phyloP scores from a whole-genome alignment of 2,888 invertebrate genomes.

The Lagria hirta region DNA sequence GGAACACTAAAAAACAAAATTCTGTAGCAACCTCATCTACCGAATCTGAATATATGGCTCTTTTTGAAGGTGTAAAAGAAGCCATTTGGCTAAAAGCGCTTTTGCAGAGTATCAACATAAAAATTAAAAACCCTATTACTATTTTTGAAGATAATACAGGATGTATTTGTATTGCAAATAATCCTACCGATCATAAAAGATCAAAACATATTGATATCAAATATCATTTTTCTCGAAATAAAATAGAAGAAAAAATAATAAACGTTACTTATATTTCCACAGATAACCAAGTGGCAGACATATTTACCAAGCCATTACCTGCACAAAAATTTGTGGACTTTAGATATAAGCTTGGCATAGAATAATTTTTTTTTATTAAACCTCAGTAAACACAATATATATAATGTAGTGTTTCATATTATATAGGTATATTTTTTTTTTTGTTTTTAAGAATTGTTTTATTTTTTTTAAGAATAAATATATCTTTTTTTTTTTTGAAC shows the following conservation, averaged over 20 bases:
- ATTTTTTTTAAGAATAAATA: no score
- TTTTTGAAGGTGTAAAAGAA: conserved; percentile 7
- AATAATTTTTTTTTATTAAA: no score
- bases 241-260: conserved; percentile 48
- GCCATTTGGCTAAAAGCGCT: conserved; percentile 8
- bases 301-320: conserved; percentile 11
- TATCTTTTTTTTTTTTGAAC: no score
- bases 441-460: no score
- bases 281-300: conserved; percentile 9
- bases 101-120: conserved; percentile 4
- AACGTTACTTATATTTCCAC: conserved; percentile 58
- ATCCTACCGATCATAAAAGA: conserved; percentile 13
- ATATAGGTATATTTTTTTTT: no score
- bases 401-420: no score
- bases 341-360: no score
- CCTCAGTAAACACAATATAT: no score
- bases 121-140: conserved; percentile 3
- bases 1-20: conserved; percentile 40
- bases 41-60: conserved; percentile 16
- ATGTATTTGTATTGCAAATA: conserved; percentile 11
- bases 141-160: conserved; percentile 10
- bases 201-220: conserved; percentile 39
- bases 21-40: conserved; percentile 36
- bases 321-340: no score
- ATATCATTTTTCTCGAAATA: conserved; percentile 33